phyloP scores from a whole-genome alignment of 2,797 vertebrate genomes.

The Austrolebias charrua region DNA sequence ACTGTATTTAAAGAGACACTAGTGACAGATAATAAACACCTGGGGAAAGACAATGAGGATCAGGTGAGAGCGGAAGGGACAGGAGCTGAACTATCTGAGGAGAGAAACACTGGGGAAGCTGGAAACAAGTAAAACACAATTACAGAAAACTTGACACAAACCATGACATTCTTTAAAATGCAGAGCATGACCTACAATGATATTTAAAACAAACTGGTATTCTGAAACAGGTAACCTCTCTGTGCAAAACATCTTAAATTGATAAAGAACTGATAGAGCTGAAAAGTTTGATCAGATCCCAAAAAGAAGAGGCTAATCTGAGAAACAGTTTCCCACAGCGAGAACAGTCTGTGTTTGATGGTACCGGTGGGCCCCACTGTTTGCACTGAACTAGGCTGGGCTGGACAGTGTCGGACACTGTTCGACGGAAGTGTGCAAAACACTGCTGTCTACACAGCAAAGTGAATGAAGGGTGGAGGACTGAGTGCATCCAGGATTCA shows the following conservation, averaged over 20 bases:
- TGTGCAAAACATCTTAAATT: not conserved
- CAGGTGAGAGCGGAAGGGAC: too few species aligned
- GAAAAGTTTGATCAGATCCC: slow-evolving; percentile 28
- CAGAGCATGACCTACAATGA: too few species aligned
- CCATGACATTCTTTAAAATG: not conserved
- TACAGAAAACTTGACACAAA: too few species aligned
- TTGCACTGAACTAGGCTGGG: slow-evolving; percentile 36
- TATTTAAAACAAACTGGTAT: too few species aligned
- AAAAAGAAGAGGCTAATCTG: slow-evolving; percentile 38
- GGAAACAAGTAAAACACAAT: too few species aligned
- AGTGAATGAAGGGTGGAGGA: not conserved
- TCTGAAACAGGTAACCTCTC: too few species aligned
- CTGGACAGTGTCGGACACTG: slow-evolving; percentile 28
- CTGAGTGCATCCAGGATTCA: not conserved
- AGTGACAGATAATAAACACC: too few species aligned
- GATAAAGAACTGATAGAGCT: slow-evolving; percentile 25
- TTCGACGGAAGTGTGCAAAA: slow-evolving; percentile 26
- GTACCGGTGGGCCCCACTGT: slow-evolving; percentile 46
- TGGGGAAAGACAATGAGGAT: too few species aligned
- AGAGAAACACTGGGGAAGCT: too few species aligned
- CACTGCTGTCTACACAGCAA: not conserved
- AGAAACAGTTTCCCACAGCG: slow-evolving; percentile 49
- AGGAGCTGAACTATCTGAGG: too few species aligned
- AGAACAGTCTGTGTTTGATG: slow-evolving; percentile 31
- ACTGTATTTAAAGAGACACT: too few species aligned